These are phyloP conservation scores for Cyanistes caeruleus DNA, from an alignment of 2,113 vertebrate species.

Conservation along the genomic window DNA sequence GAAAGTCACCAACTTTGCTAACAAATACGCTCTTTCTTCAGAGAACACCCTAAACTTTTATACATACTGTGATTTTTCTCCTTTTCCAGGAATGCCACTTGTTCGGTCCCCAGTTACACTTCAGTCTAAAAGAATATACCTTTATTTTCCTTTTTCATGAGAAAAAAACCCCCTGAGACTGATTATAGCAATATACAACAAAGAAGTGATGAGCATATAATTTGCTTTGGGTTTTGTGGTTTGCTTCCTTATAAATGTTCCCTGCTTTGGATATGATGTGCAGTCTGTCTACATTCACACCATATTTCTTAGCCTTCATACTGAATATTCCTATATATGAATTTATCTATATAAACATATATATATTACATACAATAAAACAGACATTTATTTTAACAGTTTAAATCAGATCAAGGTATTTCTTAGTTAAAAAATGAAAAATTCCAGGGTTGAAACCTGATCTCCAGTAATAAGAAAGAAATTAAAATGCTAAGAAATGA, in stretches of 20 bases:
- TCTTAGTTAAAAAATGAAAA: not conserved
- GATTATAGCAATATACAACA: not conserved
- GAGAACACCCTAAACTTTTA: not conserved
- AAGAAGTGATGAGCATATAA: not conserved
- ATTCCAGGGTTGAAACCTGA: not conserved
- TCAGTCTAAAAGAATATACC: not conserved
- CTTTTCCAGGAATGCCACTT: not conserved
- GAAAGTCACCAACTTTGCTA: not conserved
- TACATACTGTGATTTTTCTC: not conserved
- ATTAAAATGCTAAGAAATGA: not conserved
- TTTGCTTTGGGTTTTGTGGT: not conserved
- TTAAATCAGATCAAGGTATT: not conserved
- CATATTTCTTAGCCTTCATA: not conserved
- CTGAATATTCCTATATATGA: not conserved
- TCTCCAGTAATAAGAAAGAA: not conserved
- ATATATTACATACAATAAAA: not conserved
- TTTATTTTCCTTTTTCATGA: not conserved
- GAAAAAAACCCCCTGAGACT: not conserved
- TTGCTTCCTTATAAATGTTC: not conserved
- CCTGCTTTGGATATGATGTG: not conserved
- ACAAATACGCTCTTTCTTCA: not conserved
- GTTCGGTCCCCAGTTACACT: not conserved
- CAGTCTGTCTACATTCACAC: not conserved
- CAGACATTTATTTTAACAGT: not conserved
- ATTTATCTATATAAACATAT: not conserved